phyloP scores from a whole-genome alignment of 2,113 vertebrate species.

The Chiloscyllium plagiosum region DNA sequence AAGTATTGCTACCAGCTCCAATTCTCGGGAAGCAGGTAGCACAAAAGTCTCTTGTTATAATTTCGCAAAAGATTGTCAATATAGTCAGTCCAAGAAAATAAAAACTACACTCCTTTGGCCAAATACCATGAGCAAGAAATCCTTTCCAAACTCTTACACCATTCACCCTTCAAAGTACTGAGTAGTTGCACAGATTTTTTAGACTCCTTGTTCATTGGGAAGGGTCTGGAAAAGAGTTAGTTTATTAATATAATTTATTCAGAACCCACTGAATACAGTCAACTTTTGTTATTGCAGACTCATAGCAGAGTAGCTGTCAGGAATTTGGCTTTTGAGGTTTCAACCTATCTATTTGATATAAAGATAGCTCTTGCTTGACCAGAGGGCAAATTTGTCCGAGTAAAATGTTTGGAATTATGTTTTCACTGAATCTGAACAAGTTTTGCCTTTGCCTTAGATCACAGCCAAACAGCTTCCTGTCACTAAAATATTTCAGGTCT shows the following conservation, averaged over 20 bases:
- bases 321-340: not conserved
- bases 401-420: not conserved
- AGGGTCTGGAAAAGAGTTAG: not conserved
- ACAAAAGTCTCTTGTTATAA: not conserved
- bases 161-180: not conserved
- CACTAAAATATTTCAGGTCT: not conserved
- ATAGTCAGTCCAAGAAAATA: not conserved
- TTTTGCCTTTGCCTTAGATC: not conserved
- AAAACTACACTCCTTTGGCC: not conserved
- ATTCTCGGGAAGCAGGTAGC: not conserved
- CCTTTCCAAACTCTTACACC: not conserved
- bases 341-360: not conserved
- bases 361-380: constrained; percentile 2
- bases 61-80: not conserved
- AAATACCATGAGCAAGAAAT: not conserved
- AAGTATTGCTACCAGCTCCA: not conserved
- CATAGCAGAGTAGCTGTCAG: not conserved
- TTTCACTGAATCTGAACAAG: not conserved
- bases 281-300: not conserved
- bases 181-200: not conserved
- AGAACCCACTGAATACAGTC: not conserved
- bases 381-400: not conserved
- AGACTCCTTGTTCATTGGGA: not conserved
- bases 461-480: not conserved
- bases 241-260: not conserved